Evolutionary conservation across 2,113 vertebrate species (phyloP), one percentile per base, ranked within the genome.

Genomic region (Australoheros scitulus): DNA sequence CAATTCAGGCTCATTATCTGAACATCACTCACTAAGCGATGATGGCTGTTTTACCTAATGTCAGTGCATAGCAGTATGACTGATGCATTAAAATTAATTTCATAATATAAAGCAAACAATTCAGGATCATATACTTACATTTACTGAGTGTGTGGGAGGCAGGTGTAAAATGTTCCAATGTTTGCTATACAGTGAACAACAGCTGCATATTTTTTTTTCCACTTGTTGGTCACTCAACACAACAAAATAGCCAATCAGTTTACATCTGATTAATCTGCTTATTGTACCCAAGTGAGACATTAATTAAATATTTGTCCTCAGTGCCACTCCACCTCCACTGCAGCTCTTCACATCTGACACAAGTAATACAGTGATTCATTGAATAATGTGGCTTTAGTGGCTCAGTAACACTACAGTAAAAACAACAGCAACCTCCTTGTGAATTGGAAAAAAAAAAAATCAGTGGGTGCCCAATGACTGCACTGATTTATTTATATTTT

Each of bases 51-150:
- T 91, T 56, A 64, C 55, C 89, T 78, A 41, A 74, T 36, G 55
- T 47, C 36, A 76, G 5, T 26, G 34, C 59, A 14, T 2, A 36
- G 78, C 7, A 11, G 26, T 22, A 64, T 87, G 88, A 93, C 79
- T 47, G 79, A 94, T 92, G 86, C 29, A 10, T 84, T 81, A 88
- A 43, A 90, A 89, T 90, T 78, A 0, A 43, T 82, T 82, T 86
- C 58, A 74, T 87, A 86, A 85, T 32, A 75, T n/a, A 78, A 79
- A 77, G 47, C 50, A 17, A 79, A 15, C 34, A 38, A 26, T 58
- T 84, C 57, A 36, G 74, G 20, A 61, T 86, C 47, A 76, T 72
- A 76, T 26, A 26, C 26, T 26, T 26, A 26, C 2, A 26, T 87
- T 84, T 72, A 47, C 56, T 8, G 81, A 58, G 77, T 70, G 77